Conservation (phyloP, 2,113 vertebrate genomes). For the Thermophis baileyi region DNA sequence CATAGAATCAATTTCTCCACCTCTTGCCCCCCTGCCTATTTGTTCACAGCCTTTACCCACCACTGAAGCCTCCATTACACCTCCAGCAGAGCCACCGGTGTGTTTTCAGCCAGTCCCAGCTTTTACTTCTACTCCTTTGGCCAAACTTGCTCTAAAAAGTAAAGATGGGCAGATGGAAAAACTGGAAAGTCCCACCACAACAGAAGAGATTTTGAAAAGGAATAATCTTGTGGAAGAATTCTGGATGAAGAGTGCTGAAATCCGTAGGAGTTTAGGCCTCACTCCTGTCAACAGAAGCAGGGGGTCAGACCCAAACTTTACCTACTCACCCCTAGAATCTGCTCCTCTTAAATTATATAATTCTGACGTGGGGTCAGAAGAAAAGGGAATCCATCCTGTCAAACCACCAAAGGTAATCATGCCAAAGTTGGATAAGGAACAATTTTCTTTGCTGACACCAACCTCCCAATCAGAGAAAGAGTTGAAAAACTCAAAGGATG, state of each 20-base stretch:
- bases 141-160: constrained; percentile 62
- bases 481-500: constrained; percentile 68
- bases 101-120: constrained; percentile 83
- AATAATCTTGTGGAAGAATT: constrained; percentile 92
- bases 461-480: constrained; percentile 76
- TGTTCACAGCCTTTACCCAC: constrained; percentile 86
- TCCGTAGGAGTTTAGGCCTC: constrained; percentile 89
- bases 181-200: constrained; percentile 59
- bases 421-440: constrained; percentile 73
- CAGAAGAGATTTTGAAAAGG: constrained; percentile 77
- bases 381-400: constrained; percentile 65
- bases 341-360: constrained; percentile 66
- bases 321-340: constrained; percentile 53
- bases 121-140: constrained; percentile 82
- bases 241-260: constrained; percentile 95
- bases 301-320: constrained; percentile 67
- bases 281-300: constrained; percentile 80
- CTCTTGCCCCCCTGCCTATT: constrained; percentile 75
- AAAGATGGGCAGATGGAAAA: constrained; percentile 53
- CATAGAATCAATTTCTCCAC: constrained; percentile 57
- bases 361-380: constrained; percentile 62
- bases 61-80: constrained; percentile 75
- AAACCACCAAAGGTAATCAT: constrained; percentile 77
- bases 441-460: constrained; percentile 69
- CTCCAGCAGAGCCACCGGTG: constrained; percentile 81